Base-by-base conservation (phyloP, 2,888 invertebrate genomes). In the Scaptomyza flava region DNA sequence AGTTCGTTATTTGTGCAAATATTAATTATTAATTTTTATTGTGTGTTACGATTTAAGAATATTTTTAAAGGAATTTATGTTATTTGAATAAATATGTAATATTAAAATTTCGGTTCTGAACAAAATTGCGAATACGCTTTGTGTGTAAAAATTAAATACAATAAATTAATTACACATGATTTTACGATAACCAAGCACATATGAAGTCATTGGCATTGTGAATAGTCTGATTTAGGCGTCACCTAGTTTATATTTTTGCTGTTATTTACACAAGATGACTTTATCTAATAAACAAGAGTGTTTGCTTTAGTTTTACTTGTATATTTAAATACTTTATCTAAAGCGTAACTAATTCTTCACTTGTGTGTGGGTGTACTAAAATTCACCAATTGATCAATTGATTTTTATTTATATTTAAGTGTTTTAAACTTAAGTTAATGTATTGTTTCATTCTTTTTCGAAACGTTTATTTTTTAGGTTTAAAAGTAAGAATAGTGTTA, bases 271-370 rank as follows among this genome's bases (percentile, higher is more conserved):
- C 69, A 64, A 57, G 51, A 17, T 67, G 59, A 31, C 61, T 46
- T 70, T 78, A 83, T 80, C 84, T 83, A 63, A 72, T 77, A 75
- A 75, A 63, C 61, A 52, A 30, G 56, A 57, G 33, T 69, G 59
- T 66, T 63, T 79, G 33, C 56, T 23, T 61, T 51, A 14, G 2
- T 51, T 38, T 42, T 70, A 70, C 45, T 59, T 75, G 56, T 74
- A 52, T 70, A 62, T 52, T 50, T 70, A 45, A 59, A 48, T 41
- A 47, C 42, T 54, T 67, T 45, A 41, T 51, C 43, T 42, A 52
- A 51, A 53, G 11, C 30, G 38, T 41, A 34, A 52, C 14, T 12
- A 46, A 36, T n/a, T 48, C 9, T 17, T 20, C 43, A 9, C 27
- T 4, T 68, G 11, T 33, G 34, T 45, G 23, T 57, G 11, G 17